Evolutionary conservation across 2,113 vertebrate species (phyloP).

Genomic region (Peromyscus leucopus): DNA sequence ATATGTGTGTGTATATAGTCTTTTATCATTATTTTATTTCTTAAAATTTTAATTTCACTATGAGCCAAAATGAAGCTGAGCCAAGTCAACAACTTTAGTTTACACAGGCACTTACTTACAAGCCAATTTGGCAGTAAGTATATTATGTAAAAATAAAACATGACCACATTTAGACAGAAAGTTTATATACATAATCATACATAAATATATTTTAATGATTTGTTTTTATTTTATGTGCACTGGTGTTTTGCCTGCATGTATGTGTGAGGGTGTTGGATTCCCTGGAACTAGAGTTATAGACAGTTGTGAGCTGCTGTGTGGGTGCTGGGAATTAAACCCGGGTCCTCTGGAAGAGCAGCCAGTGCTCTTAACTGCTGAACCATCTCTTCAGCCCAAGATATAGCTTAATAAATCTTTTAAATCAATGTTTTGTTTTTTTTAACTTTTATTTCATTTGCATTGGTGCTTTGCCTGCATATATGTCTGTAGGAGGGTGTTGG

Average conservation of each 20-base stretch:
- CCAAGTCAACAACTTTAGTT: background rate
- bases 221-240: conserved; percentile 1
- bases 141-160: background rate
- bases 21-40: background rate
- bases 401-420: background rate
- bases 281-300: background rate
- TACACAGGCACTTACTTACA: background rate
- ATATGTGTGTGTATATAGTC: too few species aligned
- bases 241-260: background rate
- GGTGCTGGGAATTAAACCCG: background rate
- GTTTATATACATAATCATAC: background rate
- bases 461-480: background rate
- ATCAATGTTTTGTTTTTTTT: too few species aligned
- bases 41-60: background rate
- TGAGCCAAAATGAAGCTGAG: background rate
- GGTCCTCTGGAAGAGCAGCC: background rate
- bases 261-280: background rate
- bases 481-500: background rate
- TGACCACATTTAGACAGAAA: background rate
- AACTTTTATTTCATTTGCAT: background rate
- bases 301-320: background rate
- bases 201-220: background rate
- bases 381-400: background rate
- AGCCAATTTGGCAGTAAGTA: background rate
- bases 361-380: background rate